Evolutionary conservation across 2,888 invertebrate species (phyloP).

Genomic region (Lampropteryx suffumata): DNA sequence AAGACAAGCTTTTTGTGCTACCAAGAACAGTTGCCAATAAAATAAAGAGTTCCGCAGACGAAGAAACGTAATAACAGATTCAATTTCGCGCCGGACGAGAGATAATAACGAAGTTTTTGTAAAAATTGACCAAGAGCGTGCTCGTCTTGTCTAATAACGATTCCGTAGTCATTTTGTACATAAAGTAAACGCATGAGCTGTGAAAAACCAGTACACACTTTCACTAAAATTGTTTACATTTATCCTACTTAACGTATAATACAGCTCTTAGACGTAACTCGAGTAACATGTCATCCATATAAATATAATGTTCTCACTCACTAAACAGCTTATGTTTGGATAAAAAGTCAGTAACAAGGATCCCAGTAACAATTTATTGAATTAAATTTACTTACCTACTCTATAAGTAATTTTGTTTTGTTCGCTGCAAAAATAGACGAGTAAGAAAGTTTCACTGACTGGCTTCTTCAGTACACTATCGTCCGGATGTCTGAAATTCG

Average conservation of each 20-base stretch:
- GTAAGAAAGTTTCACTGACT: not conserved
- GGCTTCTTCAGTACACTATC: not conserved
- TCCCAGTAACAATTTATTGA: too few relatives aligned
- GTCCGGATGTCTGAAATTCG: slow-evolving; percentile 1
- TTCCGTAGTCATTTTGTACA: slow-evolving; percentile 7
- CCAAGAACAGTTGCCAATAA: slow-evolving; percentile 36
- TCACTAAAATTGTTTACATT: too few relatives aligned
- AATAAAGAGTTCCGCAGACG: slow-evolving; percentile 48
- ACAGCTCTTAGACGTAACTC: too few relatives aligned
- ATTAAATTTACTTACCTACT: too few relatives aligned
- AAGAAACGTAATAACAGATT: slow-evolving; percentile 56
- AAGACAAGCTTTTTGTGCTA: slow-evolving; percentile 2
- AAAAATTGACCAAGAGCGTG: slow-evolving; percentile 26
- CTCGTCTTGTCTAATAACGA: not conserved
- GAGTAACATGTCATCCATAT: too few relatives aligned
- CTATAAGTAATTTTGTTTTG: too few relatives aligned
- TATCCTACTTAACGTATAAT: too few relatives aligned
- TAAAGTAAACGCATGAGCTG: too few relatives aligned
- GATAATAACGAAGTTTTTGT: slow-evolving; percentile 44
- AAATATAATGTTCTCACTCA: too few relatives aligned
- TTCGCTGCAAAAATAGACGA: not conserved
- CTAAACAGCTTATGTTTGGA: too few relatives aligned
- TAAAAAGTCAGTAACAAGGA: too few relatives aligned
- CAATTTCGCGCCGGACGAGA: slow-evolving; percentile 46
- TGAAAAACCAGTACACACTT: too few relatives aligned